These are phyloP conservation scores for Coreoperca whiteheadi DNA, from an alignment of 2,113 vertebrate species.

Conservation along the genomic window DNA sequence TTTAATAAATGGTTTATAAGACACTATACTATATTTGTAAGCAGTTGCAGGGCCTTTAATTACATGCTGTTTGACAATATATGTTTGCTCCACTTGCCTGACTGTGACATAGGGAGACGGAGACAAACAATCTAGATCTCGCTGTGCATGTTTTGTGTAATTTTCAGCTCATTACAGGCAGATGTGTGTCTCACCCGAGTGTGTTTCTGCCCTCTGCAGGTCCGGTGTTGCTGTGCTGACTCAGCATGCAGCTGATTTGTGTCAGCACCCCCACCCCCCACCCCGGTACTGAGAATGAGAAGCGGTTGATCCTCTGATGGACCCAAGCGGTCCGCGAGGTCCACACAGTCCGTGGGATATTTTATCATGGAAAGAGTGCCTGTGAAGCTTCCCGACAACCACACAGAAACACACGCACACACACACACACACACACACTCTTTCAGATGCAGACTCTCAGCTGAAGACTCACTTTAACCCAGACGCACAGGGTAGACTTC, in stretches of 20 bases:
- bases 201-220: conserved; percentile 65
- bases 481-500: conserved; percentile 23
- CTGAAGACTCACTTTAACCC: conserved; percentile 35
- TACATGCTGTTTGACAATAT: background rate
- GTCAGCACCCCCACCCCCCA: conserved; percentile 35
- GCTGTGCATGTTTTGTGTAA: background rate
- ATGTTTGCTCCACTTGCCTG: background rate
- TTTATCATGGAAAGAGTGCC: conserved; percentile 69
- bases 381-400: conserved; percentile 34
- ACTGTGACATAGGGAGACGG: background rate
- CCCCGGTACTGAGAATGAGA: conserved; percentile 26
- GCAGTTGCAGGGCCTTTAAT: background rate
- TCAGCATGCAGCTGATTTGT: conserved; percentile 62
- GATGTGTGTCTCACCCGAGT: conserved; percentile 18
- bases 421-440: conserved; percentile 35
- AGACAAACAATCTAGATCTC: background rate
- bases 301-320: conserved; percentile 28
- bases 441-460: conserved; percentile 5
- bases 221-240: conserved; percentile 65
- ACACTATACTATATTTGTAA: background rate
- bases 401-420: conserved; percentile 5
- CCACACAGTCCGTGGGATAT: conserved; percentile 37
- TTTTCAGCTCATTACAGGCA: background rate
- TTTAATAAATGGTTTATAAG: background rate
- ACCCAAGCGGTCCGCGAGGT: conserved; percentile 23